These are phyloP conservation scores for Drepana falcataria DNA, from an alignment of 2,888 invertebrate species.

Conservation along the genomic window DNA sequence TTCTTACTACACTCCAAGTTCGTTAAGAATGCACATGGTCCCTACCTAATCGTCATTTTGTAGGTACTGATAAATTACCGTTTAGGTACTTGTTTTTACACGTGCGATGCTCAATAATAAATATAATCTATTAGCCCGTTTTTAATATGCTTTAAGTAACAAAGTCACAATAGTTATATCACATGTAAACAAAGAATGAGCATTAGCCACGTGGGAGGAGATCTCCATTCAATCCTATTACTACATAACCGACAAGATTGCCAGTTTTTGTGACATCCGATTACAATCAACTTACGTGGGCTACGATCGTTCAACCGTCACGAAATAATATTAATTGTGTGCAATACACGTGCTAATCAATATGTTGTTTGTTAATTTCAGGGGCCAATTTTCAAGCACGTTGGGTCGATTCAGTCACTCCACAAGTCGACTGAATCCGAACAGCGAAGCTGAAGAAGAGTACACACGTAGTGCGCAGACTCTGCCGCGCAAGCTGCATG, in stretches of 20 bases:
- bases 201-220: conserved; percentile 59
- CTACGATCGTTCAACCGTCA: conserved; percentile 37
- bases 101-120: too few relatives aligned
- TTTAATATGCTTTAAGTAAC: conserved; percentile 6
- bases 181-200: conserved; percentile 59
- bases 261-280: conserved; percentile 58
- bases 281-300: conserved; percentile 64
- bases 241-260: conserved; percentile 49
- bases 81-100: too few relatives aligned
- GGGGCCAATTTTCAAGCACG: conserved; percentile 85
- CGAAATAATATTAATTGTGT: conserved; percentile 38
- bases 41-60: too few relatives aligned
- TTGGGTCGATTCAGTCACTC: conserved; percentile 91
- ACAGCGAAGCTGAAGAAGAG: conserved; percentile 71
- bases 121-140: not conserved
- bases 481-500: conserved; percentile 83
- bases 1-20: too few relatives aligned
- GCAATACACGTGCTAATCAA: conserved; percentile 28
- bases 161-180: conserved; percentile 30
- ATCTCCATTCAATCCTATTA: conserved; percentile 69
- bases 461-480: conserved; percentile 85
- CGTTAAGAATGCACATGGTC: too few relatives aligned
- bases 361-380: conserved; percentile 66
- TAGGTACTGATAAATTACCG: too few relatives aligned
- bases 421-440: conserved; percentile 83